A percentile compares a stretch with the other conserved stretches of the same genome.
phyloP scores from a whole-genome alignment of 92 coral and sea anemone genomes.

The Phenganax subtilis region DNA sequence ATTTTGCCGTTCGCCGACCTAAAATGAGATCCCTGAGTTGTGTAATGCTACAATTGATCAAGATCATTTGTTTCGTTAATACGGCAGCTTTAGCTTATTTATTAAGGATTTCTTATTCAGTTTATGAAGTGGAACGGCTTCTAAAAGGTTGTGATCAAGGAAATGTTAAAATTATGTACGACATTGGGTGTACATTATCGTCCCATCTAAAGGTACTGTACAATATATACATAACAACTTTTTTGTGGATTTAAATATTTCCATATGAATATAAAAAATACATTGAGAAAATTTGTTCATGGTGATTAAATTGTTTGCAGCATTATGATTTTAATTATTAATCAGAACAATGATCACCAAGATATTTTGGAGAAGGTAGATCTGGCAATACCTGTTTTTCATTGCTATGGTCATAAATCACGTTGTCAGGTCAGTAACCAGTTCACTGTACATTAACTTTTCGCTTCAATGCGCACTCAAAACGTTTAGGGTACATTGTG shows the following conservation, averaged over 20 bases:
- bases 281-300: neutral
- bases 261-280: neutral
- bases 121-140: slow-evolving; percentile 47
- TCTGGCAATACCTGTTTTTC: slow-evolving; percentile 23
- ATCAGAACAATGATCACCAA: slow-evolving; percentile 5
- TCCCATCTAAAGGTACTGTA: slow-evolving; percentile 45
- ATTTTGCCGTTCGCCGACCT: no score
- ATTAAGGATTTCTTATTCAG: slow-evolving; percentile 54
- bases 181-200: slow-evolving; percentile 44
- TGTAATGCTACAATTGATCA: no score
- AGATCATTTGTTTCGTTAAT: no score
- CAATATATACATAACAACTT: neutral
- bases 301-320: neutral
- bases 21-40: no score
- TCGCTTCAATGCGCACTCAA: neutral
- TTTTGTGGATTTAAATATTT: neutral
- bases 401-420: slow-evolving; percentile 29
- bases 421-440: slow-evolving; percentile 7
- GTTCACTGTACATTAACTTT: neutral
- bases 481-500: neutral
- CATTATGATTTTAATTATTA: neutral
- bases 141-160: slow-evolving; percentile 10
- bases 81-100: neutral
- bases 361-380: slow-evolving; percentile 11
- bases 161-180: slow-evolving; percentile 42